These are phyloP conservation scores for Callosobruchus maculatus DNA, from an alignment of 2,888 invertebrate genomes.

Conservation along the genomic window DNA sequence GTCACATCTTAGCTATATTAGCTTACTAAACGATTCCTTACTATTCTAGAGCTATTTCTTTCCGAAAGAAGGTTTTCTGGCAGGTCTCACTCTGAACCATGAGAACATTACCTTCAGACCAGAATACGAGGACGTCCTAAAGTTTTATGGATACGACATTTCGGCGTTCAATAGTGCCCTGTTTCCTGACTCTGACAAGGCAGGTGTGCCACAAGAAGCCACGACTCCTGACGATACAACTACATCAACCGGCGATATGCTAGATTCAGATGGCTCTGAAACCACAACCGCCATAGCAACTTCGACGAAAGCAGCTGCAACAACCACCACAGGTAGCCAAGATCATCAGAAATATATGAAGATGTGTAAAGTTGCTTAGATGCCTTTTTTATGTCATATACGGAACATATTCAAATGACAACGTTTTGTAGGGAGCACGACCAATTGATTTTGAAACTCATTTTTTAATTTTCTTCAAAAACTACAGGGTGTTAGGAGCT, in stretches of 20 bases:
- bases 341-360: no score
- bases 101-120: slow-evolving; percentile 72
- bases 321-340: slow-evolving; percentile 6
- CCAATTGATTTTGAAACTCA: no score
- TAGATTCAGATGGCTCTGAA: slow-evolving; percentile 9
- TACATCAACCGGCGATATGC: slow-evolving; percentile 10
- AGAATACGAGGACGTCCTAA: slow-evolving; percentile 69
- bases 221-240: slow-evolving; percentile 1
- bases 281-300: slow-evolving; percentile 9
- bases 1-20: no score
- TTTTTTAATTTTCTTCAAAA: no score
- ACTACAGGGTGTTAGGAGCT: no score
- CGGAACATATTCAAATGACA: no score
- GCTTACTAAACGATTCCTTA: background rate
- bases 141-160: slow-evolving; percentile 79
- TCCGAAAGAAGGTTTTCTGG: slow-evolving; percentile 76
- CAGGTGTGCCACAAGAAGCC: background rate
- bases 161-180: slow-evolving; percentile 49
- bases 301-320: slow-evolving; percentile 25
- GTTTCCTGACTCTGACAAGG: slow-evolving; percentile 25
- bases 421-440: no score
- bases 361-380: no score
- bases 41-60: slow-evolving; percentile 75
- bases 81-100: slow-evolving; percentile 74
- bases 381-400: no score